Conservation (phyloP, 2,888 invertebrate genomes). For the Ptychoptera contaminata region DNA sequence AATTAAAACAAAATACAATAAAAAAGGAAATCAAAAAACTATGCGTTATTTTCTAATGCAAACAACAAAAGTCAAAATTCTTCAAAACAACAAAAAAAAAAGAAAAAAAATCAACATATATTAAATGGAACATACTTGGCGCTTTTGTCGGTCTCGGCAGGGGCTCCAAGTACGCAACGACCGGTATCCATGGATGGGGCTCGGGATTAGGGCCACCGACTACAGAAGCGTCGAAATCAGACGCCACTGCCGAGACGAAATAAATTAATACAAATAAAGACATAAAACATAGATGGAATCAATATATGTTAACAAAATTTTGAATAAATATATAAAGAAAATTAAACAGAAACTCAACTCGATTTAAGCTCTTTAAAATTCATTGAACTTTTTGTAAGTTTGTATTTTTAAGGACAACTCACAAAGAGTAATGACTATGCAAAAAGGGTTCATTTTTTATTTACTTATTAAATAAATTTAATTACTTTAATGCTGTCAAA, state of each 20-base stretch:
- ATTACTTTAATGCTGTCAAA: too few relatives aligned
- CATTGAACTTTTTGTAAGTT: not conserved
- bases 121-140: slow-evolving; percentile 27
- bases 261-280: slow-evolving; percentile 1
- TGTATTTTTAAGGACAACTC: not conserved
- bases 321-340: not conserved
- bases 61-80: not conserved
- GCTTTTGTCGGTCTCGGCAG: slow-evolving; percentile 30
- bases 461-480: too few relatives aligned
- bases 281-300: not conserved
- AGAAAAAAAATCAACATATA: not conserved
- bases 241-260: slow-evolving; percentile 24
- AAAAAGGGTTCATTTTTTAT: too few relatives aligned
- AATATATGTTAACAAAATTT: not conserved
- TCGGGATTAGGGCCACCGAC: slow-evolving; percentile 19
- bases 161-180: slow-evolving; percentile 30
- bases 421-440: not conserved
- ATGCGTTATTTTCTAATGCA: not conserved
- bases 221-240: slow-evolving; percentile 21
- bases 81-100: not conserved
- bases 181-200: slow-evolving; percentile 25
- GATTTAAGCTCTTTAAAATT: not conserved
- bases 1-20: too few relatives aligned
- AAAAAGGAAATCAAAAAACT: too few relatives aligned
- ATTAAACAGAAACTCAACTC: not conserved